phyloP scores from a whole-genome alignment of 2,888 invertebrate genomes.

The Nomada ruficornis region DNA sequence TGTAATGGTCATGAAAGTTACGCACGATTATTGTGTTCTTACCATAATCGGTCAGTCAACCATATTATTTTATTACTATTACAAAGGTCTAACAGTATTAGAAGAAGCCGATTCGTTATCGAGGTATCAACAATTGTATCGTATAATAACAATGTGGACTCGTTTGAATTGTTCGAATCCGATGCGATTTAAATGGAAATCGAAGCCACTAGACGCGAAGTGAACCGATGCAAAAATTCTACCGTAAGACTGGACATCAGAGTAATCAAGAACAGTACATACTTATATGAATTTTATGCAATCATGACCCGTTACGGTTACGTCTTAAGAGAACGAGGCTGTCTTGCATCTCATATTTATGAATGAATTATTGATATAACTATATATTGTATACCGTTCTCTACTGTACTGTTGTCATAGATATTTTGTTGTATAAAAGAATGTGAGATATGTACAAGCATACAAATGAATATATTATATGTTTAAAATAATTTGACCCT shows the following conservation, averaged over 20 bases:
- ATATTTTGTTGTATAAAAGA: constrained; percentile 83
- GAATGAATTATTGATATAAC: constrained; percentile 77
- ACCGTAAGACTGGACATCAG: constrained; percentile 76
- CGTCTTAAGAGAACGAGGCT: constrained; percentile 73
- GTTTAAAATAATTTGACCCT: constrained; percentile 78
- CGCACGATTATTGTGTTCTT: constrained; percentile 39
- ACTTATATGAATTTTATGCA: constrained; percentile 77
- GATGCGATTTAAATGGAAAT: constrained; percentile 35
- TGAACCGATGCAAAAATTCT: constrained; percentile 56
- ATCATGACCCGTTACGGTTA: constrained; percentile 73
- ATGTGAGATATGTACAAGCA: constrained; percentile 79
- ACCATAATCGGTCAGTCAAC: constrained; percentile 30
- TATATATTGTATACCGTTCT: constrained; percentile 81
- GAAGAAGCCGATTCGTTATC: constrained; percentile 39
- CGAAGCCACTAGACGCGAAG: constrained; percentile 42
- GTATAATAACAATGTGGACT: constrained; percentile 30
- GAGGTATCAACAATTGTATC: constrained; percentile 41
- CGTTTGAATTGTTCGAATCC: constrained; percentile 15
- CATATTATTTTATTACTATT: constrained; percentile 37
- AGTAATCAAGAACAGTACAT: constrained; percentile 73
- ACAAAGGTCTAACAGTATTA: constrained; percentile 57
- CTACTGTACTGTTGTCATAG: constrained; percentile 82
- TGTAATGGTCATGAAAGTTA: constrained; percentile 17
- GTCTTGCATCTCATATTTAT: constrained; percentile 78
- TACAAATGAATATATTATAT: constrained; percentile 83